phyloP scores from a whole-genome alignment of 2,888 invertebrate species.

The Bembecia ichneumoniformis region DNA sequence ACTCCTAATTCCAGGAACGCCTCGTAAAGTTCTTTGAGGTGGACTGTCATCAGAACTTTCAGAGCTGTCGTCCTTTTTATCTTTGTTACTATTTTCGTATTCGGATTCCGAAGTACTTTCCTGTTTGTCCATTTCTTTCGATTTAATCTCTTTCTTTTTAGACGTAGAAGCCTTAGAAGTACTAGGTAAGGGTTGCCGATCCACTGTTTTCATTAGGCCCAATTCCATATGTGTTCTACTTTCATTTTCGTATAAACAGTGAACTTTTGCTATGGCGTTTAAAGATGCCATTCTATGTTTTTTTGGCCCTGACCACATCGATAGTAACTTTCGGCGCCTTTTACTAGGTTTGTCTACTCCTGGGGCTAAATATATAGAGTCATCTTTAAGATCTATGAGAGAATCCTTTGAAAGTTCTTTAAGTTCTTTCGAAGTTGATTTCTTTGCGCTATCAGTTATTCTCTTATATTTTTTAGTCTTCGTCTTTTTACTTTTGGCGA shows the following conservation, averaged over 20 bases:
- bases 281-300: slow-evolving; percentile 89
- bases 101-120: slow-evolving; percentile 65
- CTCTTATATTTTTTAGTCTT: slow-evolving; percentile 59
- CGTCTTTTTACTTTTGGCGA: slow-evolving; percentile 42
- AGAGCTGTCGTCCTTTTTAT: slow-evolving; percentile 54
- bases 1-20: slow-evolving; percentile 82
- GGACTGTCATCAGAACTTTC: slow-evolving; percentile 71
- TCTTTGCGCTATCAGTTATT: slow-evolving; percentile 49
- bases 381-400: slow-evolving; percentile 54
- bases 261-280: slow-evolving; percentile 91
- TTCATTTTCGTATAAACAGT: slow-evolving; percentile 92
- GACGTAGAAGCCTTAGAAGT: slow-evolving; percentile 58
- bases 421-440: slow-evolving; percentile 51
- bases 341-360: slow-evolving; percentile 59
- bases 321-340: slow-evolving; percentile 73
- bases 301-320: slow-evolving; percentile 84
- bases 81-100: slow-evolving; percentile 52
- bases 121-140: slow-evolving; percentile 52
- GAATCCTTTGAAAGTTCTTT: slow-evolving; percentile 64
- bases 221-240: slow-evolving; percentile 79
- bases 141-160: slow-evolving; percentile 59
- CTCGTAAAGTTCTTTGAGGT: slow-evolving; percentile 74
- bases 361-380: slow-evolving; percentile 25
- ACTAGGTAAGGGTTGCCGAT: slow-evolving; percentile 60
- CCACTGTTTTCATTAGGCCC: slow-evolving; percentile 65